Evolutionary conservation across 2,888 invertebrate genomes (phyloP).

Genomic region (Prostheceraeus crozeri): DNA sequence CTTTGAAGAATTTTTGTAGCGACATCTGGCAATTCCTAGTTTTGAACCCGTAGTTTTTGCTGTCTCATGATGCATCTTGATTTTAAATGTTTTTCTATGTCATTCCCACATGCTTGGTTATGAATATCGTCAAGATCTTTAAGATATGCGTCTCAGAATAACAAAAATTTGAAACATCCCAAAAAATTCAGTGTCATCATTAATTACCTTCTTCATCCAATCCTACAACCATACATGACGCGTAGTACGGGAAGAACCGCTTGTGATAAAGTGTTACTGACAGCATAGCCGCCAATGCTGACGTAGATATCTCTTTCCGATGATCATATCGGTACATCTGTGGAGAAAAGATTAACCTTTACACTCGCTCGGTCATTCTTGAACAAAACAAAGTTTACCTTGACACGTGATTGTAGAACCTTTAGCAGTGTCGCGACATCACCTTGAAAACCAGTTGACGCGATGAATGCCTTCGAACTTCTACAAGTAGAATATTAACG

Average conservation of each 20-base stretch:
- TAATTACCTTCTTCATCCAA: conserved; percentile 78
- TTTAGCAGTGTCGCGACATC: conserved; percentile 84
- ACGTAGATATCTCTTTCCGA: conserved; percentile 82
- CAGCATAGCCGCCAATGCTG: conserved; percentile 87
- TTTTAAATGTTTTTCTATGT: too few relatives aligned
- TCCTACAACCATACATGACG: conserved; percentile 89
- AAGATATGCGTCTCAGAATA: too few relatives aligned
- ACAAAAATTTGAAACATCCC: too few relatives aligned
- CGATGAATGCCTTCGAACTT: neutral
- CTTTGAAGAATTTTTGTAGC: too few relatives aligned
- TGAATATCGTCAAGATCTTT: too few relatives aligned
- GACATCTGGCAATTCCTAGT: too few relatives aligned
- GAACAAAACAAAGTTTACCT: conserved; percentile 56
- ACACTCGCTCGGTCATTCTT: neutral
- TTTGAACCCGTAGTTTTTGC: too few relatives aligned
- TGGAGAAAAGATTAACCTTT: conserved; percentile 37
- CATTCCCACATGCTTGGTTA: too few relatives aligned
- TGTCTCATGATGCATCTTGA: too few relatives aligned
- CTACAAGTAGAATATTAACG: neutral
- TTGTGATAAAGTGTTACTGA: conserved; percentile 90
- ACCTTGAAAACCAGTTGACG: conserved; percentile 67
- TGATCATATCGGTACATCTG: conserved; percentile 76
- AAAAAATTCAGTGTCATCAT: too few relatives aligned
- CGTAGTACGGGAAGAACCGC: conserved; percentile 95
- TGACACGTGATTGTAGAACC: conserved; percentile 74